Evolutionary conservation across 2,113 vertebrate genomes (phyloP).

Genomic region (Percopsis transmontana): DNA sequence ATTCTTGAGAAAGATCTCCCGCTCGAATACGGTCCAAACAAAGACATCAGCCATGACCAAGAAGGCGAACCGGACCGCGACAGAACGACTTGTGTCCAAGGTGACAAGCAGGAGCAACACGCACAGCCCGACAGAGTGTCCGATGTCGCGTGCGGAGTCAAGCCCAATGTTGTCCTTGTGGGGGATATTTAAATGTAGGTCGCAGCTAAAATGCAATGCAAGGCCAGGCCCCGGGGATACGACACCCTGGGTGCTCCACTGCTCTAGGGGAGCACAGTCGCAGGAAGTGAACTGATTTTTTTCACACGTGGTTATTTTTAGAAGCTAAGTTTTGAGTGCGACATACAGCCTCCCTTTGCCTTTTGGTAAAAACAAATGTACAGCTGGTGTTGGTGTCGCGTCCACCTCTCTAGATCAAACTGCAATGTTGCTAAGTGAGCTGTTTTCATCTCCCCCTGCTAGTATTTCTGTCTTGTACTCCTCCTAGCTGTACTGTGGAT

Average conservation of each 20-base stretch:
- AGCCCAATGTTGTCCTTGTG: constrained; percentile 44
- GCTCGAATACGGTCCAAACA: background rate
- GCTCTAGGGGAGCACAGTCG: constrained; percentile 47
- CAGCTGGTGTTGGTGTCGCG: constrained; percentile 24
- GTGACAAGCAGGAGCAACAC: constrained; percentile 8
- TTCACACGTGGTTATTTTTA: constrained; percentile 73
- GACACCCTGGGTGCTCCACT: constrained; percentile 35
- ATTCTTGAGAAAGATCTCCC: background rate
- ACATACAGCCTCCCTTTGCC: constrained; percentile 16
- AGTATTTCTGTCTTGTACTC: constrained; percentile 10
- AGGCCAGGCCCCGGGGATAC: constrained; percentile 43
- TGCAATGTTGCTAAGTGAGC: constrained; percentile 9
- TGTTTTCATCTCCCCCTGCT: constrained; percentile 12
- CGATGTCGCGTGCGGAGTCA: constrained; percentile 36
- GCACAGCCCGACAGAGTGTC: constrained; percentile 16
- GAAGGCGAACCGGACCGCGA: background rate
- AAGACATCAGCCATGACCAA: background rate
- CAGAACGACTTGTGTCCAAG: constrained; percentile 16
- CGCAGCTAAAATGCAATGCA: constrained; percentile 52
- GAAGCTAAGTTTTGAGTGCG: constrained; percentile 37
- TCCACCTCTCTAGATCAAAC: constrained; percentile 20
- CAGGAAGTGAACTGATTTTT: constrained; percentile 66
- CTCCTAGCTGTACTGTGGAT: background rate
- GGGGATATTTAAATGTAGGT: constrained; percentile 73
- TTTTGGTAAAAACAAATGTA: constrained; percentile 46